phyloP scores from a whole-genome alignment of 2,113 vertebrate species.

The Bettongia penicillata region DNA sequence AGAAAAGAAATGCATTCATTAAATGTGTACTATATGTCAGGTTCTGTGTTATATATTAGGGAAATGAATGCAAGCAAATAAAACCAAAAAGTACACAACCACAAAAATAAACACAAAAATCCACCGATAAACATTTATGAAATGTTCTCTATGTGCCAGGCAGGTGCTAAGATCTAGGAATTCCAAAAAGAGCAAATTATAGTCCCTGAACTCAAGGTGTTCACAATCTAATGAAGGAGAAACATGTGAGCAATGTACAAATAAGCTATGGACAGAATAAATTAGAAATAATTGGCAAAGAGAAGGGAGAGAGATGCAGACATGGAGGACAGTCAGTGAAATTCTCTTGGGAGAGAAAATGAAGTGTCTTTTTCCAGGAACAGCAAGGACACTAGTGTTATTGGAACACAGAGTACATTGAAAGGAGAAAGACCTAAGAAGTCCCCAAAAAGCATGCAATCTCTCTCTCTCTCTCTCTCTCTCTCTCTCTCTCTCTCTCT shows the following conservation, averaged over 20 bases:
- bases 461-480: too few species aligned
- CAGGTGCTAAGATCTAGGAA: not conserved
- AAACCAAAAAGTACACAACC: too few species aligned
- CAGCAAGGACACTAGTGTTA: not conserved
- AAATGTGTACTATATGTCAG: too few species aligned
- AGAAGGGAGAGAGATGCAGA: not conserved
- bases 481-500: too few species aligned
- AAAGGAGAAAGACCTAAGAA: not conserved
- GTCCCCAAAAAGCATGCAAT: not conserved
- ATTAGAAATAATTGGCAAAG: not conserved
- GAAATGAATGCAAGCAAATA: too few species aligned
- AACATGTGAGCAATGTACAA: not conserved
- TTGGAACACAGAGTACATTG: not conserved
- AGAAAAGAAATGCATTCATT: too few species aligned
- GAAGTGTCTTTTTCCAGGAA: not conserved
- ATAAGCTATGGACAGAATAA: not conserved
- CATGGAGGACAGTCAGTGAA: not conserved
- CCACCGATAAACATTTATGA: not conserved
- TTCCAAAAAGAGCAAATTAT: not conserved
- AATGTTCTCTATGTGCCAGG: not conserved
- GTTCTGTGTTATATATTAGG: too few species aligned
- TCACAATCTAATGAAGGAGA: not conserved
- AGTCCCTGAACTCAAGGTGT: not conserved
- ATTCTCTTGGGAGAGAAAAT: not conserved
- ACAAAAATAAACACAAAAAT: not conserved